phyloP scores from a whole-genome alignment of 2,113 vertebrate genomes.

The Ranitomeya variabilis region DNA sequence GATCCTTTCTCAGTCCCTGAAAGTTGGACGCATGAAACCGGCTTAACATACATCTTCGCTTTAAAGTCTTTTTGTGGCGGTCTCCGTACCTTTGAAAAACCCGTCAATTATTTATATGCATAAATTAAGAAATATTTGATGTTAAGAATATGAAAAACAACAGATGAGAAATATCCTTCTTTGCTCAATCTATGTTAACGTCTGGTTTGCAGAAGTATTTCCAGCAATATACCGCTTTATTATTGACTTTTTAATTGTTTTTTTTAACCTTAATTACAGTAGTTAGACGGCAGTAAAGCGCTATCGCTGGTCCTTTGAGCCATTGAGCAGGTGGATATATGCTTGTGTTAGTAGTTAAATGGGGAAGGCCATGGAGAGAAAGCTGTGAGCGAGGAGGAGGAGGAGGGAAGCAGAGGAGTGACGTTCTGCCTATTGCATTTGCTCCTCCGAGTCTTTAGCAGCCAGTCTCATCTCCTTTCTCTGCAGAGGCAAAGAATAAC shows the following conservation, averaged over 20 bases:
- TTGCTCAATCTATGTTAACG: neutral
- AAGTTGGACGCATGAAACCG: too few species aligned
- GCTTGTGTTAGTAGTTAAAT: constrained; percentile 46
- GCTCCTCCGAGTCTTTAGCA: constrained; percentile 70
- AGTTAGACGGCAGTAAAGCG: neutral
- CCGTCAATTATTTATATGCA: neutral
- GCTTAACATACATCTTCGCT: too few species aligned
- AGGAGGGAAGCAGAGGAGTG: constrained; percentile 64
- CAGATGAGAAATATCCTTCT: neutral
- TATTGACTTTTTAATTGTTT: neutral
- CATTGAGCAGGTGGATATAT: constrained; percentile 31
- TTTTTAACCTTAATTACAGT: too few species aligned
- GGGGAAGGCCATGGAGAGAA: constrained; percentile 27
- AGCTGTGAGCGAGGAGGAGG: constrained; percentile 59
- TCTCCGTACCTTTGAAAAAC: neutral
- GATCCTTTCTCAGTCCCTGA: too few species aligned
- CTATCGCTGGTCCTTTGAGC: neutral
- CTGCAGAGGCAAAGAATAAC: constrained; percentile 66
- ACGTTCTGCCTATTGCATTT: constrained; percentile 67
- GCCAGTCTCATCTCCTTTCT: constrained; percentile 70
- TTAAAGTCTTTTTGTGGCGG: neutral
- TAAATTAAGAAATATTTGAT: neutral
- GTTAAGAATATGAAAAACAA: neutral
- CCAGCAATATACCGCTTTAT: neutral
- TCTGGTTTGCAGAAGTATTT: neutral